Conservation (phyloP, 2,113 vertebrate genomes). For the Chiloscyllium plagiosum region DNA sequence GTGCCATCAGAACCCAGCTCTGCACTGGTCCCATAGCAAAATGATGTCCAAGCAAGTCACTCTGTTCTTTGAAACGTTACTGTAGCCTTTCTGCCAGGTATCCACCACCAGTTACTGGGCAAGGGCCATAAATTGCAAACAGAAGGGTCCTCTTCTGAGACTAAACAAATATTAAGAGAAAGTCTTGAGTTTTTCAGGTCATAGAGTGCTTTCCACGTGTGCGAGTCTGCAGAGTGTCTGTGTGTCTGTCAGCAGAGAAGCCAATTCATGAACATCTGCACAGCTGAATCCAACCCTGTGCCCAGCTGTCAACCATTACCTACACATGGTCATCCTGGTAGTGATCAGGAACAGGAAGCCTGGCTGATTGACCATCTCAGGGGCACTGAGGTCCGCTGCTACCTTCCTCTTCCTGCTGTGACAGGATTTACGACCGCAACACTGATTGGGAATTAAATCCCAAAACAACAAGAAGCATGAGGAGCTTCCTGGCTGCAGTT, state of each 20-base stretch:
- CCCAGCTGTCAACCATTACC: neutral
- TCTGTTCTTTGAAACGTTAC: neutral
- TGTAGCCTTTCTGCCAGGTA: neutral
- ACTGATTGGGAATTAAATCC: neutral
- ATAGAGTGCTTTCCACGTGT: neutral
- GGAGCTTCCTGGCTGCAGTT: neutral
- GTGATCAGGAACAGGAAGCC: constrained; percentile 12
- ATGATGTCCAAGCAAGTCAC: neutral
- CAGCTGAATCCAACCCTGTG: neutral
- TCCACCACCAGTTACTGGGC: neutral
- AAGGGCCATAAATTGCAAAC: neutral
- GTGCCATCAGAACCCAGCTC: neutral
- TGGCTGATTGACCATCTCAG: neutral
- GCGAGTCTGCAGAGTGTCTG: neutral
- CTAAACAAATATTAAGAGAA: neutral
- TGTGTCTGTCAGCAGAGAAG: neutral
- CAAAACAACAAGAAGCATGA: neutral
- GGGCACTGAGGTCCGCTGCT: neutral
- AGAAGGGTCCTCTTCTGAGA: neutral
- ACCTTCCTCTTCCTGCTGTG: neutral
- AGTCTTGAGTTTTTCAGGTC: neutral
- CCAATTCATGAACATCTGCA: neutral
- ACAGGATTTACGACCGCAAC: neutral
- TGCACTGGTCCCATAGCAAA: neutral
- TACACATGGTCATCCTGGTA: neutral